Base-by-base conservation (phyloP, 2,888 invertebrate genomes). In the Apoderus coryli region DNA sequence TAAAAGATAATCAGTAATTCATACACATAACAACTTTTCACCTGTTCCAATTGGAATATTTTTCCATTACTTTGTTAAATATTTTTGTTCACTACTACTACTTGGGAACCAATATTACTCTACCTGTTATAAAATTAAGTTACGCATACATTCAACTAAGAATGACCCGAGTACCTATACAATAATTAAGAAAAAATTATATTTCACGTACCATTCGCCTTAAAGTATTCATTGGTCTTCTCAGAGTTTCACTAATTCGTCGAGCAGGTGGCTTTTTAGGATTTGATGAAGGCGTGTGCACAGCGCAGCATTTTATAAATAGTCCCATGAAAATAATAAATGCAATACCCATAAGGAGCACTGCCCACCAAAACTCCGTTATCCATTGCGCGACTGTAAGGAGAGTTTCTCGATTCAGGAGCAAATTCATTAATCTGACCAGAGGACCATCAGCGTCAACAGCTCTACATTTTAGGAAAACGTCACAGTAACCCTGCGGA, bases 401-500 rank as follows among this genome's bases (percentile, higher is more conserved):
- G 38, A 95, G 64, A 2, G 92, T 93, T 46, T 90, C 78, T 43
- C 78, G 77, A 59, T 90, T 90, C 45, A 96, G 77, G 12, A 96
- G 70, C 27, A 95, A 69, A 62, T 95, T 96, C 69, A 96, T 96
- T 34, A 98, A 71, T 30, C 95, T 73, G 12, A 90, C 92, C 39
- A 99, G 64, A 3, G 98, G 98, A 4, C 98, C 98, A 50, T 98
- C 96, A 0, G 96, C 95, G 63, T 99, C 96, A 12, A 99, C 95
- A 1, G 90, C 89, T 42, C 98, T 78, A 57, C 98, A 98, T 59
- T 93, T 95, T 31, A 90, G 76, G 65, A 99, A 98, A 41, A 98
- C 96, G 65, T 99, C 98, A 65, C 98, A 98, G 62, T 98, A 99
- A 30, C 98, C 96, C 75, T 84, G 61, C n/a, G n/a, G n/a, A n/a